Evolutionary conservation across 1,140 invertebrate genomes (phyloP), one percentile per base, ranked within the genome.

Genomic region (Drosophila nannoptera): DNA sequence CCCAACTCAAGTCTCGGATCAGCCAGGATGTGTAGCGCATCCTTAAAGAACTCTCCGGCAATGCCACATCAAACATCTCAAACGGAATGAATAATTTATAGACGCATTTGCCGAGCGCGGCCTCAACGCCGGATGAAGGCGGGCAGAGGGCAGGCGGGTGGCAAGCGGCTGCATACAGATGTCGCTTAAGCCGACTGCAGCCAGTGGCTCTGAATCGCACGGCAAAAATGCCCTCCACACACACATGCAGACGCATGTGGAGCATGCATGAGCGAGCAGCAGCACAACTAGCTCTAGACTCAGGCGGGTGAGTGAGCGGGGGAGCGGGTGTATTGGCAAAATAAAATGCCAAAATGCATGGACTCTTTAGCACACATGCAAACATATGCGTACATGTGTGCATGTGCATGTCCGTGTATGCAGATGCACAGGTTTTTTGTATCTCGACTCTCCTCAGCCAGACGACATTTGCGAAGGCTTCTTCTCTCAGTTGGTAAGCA

Each of bases 11-110:
- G 32, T 32, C 61, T 29, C 38, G 32, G 50, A n/a, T n/a, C 35
- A 48, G 50, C 50, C 49, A 73, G 55, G 29, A 42, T 71, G 58
- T 59, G 60, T 52, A 29, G 48, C 29, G 50, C 65, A 61, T 55
- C 43, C 52, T 43, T 58, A 49, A 54, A 55, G 38, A 11, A 61
- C 49, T 50, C 43, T 36, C 46, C 12, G 64, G 64, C 53, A 63
- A 22, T 42, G 60, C 66, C 73, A 86, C 81, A 86, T 86, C 81
- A 86, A 86, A 86, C 81, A 86, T 86, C 77, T 86, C 81, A 81
- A 86, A 81, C 81, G 71, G 73, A 86, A 86, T 86, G 81, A 86
- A 86, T 86, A 77, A 86, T 86, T 86, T 86, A 86, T 86, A 69
- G 71, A 86, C 71, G 81, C 81, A 77, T 72, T 63, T 67, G 59